phyloP scores from a whole-genome alignment of 2,797 vertebrate genomes.

The Harpagifer antarcticus region DNA sequence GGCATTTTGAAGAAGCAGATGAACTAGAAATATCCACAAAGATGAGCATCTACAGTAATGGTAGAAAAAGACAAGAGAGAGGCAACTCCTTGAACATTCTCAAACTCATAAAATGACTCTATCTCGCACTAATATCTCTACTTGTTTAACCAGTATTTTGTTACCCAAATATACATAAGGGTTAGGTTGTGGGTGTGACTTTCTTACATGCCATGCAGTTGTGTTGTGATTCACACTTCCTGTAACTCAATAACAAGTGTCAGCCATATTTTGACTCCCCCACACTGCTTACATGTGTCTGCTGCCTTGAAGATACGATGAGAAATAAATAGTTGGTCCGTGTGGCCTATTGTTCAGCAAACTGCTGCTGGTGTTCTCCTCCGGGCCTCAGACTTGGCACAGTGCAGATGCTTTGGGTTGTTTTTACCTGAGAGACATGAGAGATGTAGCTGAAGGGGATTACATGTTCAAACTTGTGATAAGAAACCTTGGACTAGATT shows the following conservation, averaged over 20 bases:
- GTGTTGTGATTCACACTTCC: background rate
- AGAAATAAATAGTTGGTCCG: conserved; percentile 46
- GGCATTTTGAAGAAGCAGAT: background rate
- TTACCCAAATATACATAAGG: too few relatives aligned
- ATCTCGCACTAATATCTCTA: background rate
- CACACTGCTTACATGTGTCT: conserved; percentile 46
- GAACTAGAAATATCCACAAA: background rate
- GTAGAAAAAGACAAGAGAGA: background rate
- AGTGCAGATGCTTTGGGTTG: conserved; percentile 7
- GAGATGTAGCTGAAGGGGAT: conserved; percentile 43
- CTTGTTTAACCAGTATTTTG: background rate
- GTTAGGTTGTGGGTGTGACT: background rate
- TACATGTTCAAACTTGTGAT: conserved; percentile 35
- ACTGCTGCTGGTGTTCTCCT: conserved; percentile 49
- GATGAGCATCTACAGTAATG: background rate
- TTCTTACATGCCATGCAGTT: background rate
- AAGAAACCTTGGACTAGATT: conserved; percentile 25
- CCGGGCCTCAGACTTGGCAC: conserved; percentile 29
- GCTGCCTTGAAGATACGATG: conserved; percentile 31
- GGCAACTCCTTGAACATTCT: background rate
- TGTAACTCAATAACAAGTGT: conserved; percentile 36
- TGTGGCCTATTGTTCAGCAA: conserved; percentile 52
- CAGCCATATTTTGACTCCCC: conserved; percentile 44
- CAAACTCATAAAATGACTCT: background rate
- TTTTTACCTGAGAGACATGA: conserved; percentile 46